Base-by-base conservation (phyloP, 2,888 invertebrate species). In the Galerucella nymphaeae region DNA sequence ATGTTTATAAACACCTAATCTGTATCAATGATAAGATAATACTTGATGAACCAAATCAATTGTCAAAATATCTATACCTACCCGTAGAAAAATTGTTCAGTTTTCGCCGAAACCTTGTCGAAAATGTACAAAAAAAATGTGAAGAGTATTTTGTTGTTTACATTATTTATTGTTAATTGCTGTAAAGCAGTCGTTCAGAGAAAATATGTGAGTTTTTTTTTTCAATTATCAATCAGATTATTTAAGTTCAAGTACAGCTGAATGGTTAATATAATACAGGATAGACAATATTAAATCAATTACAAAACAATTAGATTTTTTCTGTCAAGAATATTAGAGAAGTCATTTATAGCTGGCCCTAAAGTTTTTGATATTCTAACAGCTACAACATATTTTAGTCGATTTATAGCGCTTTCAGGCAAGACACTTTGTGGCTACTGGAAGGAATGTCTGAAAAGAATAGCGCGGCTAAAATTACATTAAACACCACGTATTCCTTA, bases 11-110 rank as follows among this genome's bases (percentile, higher is more conserved):
- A 55, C 42, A 62, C 18, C 13, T 42, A 38, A 38, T 10, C 42
- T 14, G 6, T 70, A 69, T 63, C 57, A 64, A 41, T 30, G 70
- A 70, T 70, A 70, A 70, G 70, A 70, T 63, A 57, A 69, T 45
- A 18, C 20, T 42, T 45, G 45, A 70, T 70, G 23, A 57, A 70
- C 30, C 59, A 68, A 69, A 64, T 70, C 63, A 70, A 70, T 63
- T 70, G 70, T 62, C 41, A 50, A 63, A 59, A 63, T 63, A 45
- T 70, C 42, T n/a, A n/a, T n/a, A n/a, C 62, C 57, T 63, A 68
- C 45, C 45, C 23, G 16, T 45, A 55, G 55, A 16, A n/a, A 42
- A 63, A 42, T 62, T 53, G 50, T 63, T 63, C 18, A 70, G 63
- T 64, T 45, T 55, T 42, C 11, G 42, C 10, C 38, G n/a, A 13